Evolutionary conservation across 1,140 invertebrate species (phyloP), one percentile per base, ranked within the genome.

Genomic region (Psilanteris sp.): DNA sequence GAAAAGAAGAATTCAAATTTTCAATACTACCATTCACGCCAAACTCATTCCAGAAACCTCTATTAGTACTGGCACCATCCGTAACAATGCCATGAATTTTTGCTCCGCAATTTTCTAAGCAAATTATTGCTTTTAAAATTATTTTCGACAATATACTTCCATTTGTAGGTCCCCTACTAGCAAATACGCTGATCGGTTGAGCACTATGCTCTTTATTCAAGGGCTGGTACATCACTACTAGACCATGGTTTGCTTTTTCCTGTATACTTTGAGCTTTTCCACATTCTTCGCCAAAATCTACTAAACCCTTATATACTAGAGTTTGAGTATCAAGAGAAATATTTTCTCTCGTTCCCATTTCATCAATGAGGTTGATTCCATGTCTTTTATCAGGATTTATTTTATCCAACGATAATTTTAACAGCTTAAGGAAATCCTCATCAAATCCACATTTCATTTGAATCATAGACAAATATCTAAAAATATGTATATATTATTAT

Each of bases 111-210:
- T 67, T 37, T 68, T 67, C 67, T 20, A 66, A 36, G n/a, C 36
- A 32, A 1, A 62, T 13, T 3, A 74, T 80, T 6, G 52, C 52
- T 75, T 79, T 70, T 1, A 80, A n/a, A 1, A 80, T 46, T 0
- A 80, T 11, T 24, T 61, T 8, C 5, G 73, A 39, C 10, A 79
- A 27, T 4, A 64, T 39, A 8, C n/a, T n/a, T 14, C 73, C 66
- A 20, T n/a, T 11, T 13, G 32, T 18, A 4, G 52, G 16, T 41
- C 77, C 74, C 13, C 41, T 62, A 5, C 20, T 72, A 6, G 36
- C 57, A 61, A 79, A 62, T 16, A 77, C 74, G n/a, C 11, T 36
- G 52, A 16, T n/a, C n/a, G n/a, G n/a, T n/a, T n/a, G n/a, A n/a
- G n/a, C n/a, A n/a, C n/a, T n/a, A n/a, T n/a, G n/a, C n/a, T n/a